phyloP scores from a whole-genome alignment of 1,140 invertebrate genomes.

The Trachymyrmex septentrionalis region DNA sequence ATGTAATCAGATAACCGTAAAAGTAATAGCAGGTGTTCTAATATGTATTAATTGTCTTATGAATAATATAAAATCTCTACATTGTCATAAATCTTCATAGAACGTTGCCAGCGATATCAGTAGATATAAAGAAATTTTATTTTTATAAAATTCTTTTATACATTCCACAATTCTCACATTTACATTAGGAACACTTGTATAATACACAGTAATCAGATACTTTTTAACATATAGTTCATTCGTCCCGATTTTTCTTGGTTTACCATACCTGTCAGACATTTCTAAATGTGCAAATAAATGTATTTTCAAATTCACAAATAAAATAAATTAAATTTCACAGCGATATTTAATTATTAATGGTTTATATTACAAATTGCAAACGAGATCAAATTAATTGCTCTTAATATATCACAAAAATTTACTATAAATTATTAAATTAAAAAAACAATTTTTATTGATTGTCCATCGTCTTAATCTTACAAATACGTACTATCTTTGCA shows the following conservation, averaged over 20 bases:
- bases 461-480: background rate
- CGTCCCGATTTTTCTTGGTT: background rate
- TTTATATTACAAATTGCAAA: conserved; percentile 1
- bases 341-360: background rate
- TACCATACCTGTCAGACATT: background rate
- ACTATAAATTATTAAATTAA: background rate
- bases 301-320: background rate
- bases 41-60: conserved; percentile 20
- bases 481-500: conserved; percentile 1
- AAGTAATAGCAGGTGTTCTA: background rate
- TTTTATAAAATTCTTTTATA: conserved; percentile 61
- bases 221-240: conserved; percentile 35
- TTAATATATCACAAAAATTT: background rate
- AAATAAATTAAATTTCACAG: background rate
- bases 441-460: conserved; percentile 14
- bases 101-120: background rate
- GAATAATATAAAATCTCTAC: background rate
- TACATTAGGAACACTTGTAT: conserved; percentile 59
- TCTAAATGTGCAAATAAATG: background rate
- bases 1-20: background rate
- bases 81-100: background rate
- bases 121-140: conserved; percentile 53
- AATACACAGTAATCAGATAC: conserved; percentile 34
- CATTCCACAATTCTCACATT: conserved; percentile 46
- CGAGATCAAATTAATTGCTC: background rate